These are phyloP conservation scores for Dasypolia templi DNA, from an alignment of 2,888 invertebrate species.

Conservation along the genomic window DNA sequence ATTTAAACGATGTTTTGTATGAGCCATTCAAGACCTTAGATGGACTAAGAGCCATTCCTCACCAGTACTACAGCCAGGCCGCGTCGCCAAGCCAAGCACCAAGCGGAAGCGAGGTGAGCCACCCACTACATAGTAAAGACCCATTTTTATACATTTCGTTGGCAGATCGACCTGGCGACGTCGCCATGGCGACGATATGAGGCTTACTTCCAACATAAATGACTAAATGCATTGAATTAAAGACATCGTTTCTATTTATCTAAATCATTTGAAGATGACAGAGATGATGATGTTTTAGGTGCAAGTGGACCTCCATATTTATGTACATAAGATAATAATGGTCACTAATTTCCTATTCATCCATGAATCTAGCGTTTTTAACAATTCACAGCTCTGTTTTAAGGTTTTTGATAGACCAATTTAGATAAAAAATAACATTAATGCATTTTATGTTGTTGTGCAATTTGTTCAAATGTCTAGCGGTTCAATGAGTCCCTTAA, in stretches of 20 bases:
- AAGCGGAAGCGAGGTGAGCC: too few species aligned
- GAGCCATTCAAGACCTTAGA: background rate
- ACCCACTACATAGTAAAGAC: too few species aligned
- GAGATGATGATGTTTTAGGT: background rate
- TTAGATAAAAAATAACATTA: background rate
- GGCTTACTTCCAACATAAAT: too few species aligned
- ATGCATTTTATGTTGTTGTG: constrained; percentile 10
- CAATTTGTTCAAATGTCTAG: constrained; percentile 1
- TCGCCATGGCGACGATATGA: too few species aligned
- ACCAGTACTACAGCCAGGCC: too few species aligned
- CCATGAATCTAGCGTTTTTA: background rate
- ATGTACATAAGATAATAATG: background rate
- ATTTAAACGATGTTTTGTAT: background rate
- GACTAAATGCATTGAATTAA: background rate
- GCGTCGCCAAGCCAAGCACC: too few species aligned
- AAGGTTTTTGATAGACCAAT: background rate
- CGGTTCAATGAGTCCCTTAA: constrained; percentile 10
- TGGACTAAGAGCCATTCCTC: too few species aligned
- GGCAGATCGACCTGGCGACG: too few species aligned
- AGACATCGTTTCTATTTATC: too few species aligned
- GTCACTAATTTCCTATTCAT: background rate
- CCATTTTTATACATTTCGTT: too few species aligned
- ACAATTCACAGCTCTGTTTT: background rate
- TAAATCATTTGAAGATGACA: background rate
- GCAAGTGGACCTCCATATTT: background rate